Conservation (phyloP, 2,797 vertebrate genomes). For the Acrossocheilus fasciatus region DNA sequence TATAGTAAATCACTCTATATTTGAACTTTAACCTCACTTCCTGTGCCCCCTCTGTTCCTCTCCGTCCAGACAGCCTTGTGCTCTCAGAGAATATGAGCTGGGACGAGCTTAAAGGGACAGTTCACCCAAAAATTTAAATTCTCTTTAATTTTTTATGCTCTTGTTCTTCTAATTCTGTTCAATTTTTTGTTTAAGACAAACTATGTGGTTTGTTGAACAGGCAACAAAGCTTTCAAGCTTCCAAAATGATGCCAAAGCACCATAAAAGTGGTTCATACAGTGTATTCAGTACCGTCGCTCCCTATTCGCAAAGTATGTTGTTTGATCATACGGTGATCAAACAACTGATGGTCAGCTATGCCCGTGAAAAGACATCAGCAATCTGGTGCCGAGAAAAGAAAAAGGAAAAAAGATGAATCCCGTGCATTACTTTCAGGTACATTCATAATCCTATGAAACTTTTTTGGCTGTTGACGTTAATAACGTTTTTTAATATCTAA, state of each 20-base stretch:
- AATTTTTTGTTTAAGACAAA: neutral
- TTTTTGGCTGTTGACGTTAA: too few species aligned
- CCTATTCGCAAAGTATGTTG: too few species aligned
- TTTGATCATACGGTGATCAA: too few species aligned
- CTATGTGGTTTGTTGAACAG: neutral
- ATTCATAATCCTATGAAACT: too few species aligned
- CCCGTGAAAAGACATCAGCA: too few species aligned
- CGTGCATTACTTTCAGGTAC: too few species aligned
- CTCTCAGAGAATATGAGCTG: conserved; percentile 1
- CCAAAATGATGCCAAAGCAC: neutral
- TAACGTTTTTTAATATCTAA: too few species aligned
- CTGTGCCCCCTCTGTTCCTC: conserved; percentile 32
- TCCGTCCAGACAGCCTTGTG: conserved; percentile 19
- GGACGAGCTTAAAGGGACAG: neutral
- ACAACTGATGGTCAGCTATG: too few species aligned
- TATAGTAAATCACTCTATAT: conserved; percentile 43
- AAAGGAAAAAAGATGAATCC: too few species aligned
- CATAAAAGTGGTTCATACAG: neutral
- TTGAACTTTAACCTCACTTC: conserved; percentile 55
- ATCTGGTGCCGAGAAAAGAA: too few species aligned
- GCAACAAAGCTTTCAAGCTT: neutral
- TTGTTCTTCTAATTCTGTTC: neutral
- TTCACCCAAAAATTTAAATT: neutral
- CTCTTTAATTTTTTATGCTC: neutral
- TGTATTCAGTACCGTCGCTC: neutral